Percentiles rank a stretch among this genome's conserved stretches.
Conservation (phyloP, 2,888 invertebrate genomes). For the Embidobia sp. region DNA sequence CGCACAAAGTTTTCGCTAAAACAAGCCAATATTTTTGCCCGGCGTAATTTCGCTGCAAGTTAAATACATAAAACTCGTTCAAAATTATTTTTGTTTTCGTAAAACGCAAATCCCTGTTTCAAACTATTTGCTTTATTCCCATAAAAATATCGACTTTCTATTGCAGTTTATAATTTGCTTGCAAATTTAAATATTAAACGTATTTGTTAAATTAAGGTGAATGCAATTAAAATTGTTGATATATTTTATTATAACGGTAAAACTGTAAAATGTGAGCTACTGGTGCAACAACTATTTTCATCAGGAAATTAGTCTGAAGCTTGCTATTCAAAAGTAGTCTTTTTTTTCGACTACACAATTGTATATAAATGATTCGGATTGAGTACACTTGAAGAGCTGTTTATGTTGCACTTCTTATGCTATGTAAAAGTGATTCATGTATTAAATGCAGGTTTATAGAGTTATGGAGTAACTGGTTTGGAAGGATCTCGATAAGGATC, state of each 20-base stretch:
- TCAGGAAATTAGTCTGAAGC: not conserved
- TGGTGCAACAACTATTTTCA: conserved; percentile 7
- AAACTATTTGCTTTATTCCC: too few relatives aligned
- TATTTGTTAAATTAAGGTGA: too few relatives aligned
- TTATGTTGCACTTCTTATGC: not conserved
- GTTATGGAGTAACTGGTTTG: conserved; percentile 10
- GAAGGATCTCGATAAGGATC: conserved; percentile 19
- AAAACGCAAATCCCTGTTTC: not conserved
- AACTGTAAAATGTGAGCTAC: conserved; percentile 7
- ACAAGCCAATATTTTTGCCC: conserved; percentile 36
- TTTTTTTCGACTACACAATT: not conserved
- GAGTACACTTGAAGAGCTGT: not conserved
- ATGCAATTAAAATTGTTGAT: not conserved
- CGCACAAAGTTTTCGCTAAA: conserved; percentile 38
- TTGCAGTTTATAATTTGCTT: not conserved
- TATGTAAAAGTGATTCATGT: conserved; percentile 6
- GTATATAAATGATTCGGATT: not conserved
- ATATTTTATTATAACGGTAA: conserved; percentile 7
- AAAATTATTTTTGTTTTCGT: conserved; percentile 26
- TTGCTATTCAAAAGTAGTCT: not conserved
- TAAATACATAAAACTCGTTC: conserved; percentile 31
- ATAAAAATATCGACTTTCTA: not conserved
- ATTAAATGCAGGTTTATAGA: not conserved
- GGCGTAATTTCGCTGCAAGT: conserved; percentile 10
- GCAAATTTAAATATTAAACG: too few relatives aligned